Evolutionary conservation across 2,113 vertebrate genomes (phyloP).

Genomic region (Poicephalus gulielmi): DNA sequence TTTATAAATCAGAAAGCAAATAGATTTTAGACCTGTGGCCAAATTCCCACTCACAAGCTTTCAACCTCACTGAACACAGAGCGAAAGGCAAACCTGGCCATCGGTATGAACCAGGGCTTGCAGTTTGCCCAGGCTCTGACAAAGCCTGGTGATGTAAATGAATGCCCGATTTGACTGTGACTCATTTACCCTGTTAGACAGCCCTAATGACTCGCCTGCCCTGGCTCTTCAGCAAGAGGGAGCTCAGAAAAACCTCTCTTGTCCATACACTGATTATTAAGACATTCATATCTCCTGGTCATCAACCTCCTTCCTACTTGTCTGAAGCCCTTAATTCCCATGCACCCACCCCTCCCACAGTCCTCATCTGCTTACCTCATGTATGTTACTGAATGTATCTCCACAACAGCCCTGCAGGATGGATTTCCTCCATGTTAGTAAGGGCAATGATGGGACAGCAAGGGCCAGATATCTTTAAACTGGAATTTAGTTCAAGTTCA

Average conservation of each 20-base stretch:
- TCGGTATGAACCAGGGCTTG: neutral
- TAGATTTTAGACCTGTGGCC: neutral
- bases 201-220: neutral
- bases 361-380: neutral
- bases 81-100: neutral
- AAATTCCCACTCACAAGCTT: neutral
- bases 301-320: rapidly evolving
- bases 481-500: neutral
- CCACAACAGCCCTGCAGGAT: neutral
- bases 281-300: neutral
- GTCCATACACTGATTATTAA: neutral
- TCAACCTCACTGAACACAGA: neutral
- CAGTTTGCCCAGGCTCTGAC: neutral
- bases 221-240: neutral
- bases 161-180: conserved; percentile 12
- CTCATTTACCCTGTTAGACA: conserved; percentile 11
- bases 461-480: neutral
- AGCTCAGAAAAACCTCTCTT: neutral
- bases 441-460: neutral
- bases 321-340: neutral
- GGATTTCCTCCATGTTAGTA: neutral
- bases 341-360: neutral
- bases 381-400: neutral
- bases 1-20: neutral
- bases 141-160: neutral